phyloP scores from a whole-genome alignment of 1,140 invertebrate genomes.

The Trichogramma pretiosum region DNA sequence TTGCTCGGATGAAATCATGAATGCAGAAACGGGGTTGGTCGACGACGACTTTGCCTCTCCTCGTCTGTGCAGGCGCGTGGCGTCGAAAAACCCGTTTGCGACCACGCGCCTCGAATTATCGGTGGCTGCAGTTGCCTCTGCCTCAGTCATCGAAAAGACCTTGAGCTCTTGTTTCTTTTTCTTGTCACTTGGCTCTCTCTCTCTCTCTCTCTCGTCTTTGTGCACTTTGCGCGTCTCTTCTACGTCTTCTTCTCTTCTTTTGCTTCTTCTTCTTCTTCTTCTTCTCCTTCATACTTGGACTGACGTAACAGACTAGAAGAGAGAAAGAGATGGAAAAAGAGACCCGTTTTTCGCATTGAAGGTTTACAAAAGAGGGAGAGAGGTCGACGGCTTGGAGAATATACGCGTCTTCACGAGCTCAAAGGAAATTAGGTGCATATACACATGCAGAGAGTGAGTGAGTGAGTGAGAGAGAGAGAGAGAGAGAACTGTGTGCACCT shows the following conservation, averaged over 20 bases:
- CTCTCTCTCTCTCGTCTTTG: too few species aligned
- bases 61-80: not conserved
- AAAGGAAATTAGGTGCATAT: slow-evolving; percentile 30
- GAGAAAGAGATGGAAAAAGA: too few species aligned
- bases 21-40: slow-evolving; percentile 11
- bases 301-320: slow-evolving; percentile 24
- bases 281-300: not conserved
- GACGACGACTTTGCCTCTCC: too few species aligned
- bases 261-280: not conserved
- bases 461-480: too few species aligned
- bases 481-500: slow-evolving; percentile 24
- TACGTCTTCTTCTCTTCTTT: not conserved
- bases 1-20: slow-evolving; percentile 15
- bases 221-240: too few species aligned
- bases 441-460: too few species aligned
- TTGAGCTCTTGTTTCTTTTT: too few species aligned
- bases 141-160: not conserved
- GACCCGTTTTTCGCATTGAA: too few species aligned
- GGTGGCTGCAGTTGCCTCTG: too few species aligned
- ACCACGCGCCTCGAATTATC: slow-evolving; percentile 24
- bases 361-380: too few species aligned
- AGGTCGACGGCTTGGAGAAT: too few species aligned
- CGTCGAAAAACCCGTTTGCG: slow-evolving; percentile 25
- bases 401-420: too few species aligned
- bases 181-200: not conserved